phyloP scores from a whole-genome alignment of 2,888 invertebrate species.

The Macrophya annulata region DNA sequence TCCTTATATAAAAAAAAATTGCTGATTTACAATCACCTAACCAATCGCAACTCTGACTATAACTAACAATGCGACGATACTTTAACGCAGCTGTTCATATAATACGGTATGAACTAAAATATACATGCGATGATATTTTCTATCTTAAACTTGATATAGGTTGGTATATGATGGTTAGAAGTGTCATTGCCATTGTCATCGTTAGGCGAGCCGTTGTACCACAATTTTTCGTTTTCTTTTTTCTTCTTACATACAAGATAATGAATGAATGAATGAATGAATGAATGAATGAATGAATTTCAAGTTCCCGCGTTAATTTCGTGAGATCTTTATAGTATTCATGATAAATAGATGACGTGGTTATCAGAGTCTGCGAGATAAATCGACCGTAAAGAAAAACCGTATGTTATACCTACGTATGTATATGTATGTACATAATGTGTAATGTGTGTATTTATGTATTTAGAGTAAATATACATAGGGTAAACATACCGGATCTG shows the following conservation, averaged over 20 bases:
- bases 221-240: background rate
- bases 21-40: slow-evolving; percentile 28
- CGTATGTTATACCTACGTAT: too few species aligned
- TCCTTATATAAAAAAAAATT: slow-evolving; percentile 9
- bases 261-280: background rate
- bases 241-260: background rate
- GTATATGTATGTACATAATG: background rate
- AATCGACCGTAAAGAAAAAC: background rate
- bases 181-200: slow-evolving; percentile 42
- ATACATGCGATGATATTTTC: background rate
- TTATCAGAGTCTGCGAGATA: background rate
- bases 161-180: background rate
- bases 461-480: background rate
- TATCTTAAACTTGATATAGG: background rate
- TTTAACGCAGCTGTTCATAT: background rate
- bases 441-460: background rate
- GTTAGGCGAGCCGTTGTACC: background rate
- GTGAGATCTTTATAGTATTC: background rate
- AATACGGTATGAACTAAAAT: background rate
- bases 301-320: background rate
- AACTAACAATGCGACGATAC: background rate
- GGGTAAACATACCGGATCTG: slow-evolving; percentile 24
- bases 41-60: slow-evolving; percentile 13
- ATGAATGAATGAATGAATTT: background rate
- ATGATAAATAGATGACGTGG: background rate